Percentiles rank a stretch among this genome's conserved stretches.
These are phyloP conservation scores for Falco punctatus DNA, from an alignment of 2,113 vertebrate genomes.

Conservation along the genomic window DNA sequence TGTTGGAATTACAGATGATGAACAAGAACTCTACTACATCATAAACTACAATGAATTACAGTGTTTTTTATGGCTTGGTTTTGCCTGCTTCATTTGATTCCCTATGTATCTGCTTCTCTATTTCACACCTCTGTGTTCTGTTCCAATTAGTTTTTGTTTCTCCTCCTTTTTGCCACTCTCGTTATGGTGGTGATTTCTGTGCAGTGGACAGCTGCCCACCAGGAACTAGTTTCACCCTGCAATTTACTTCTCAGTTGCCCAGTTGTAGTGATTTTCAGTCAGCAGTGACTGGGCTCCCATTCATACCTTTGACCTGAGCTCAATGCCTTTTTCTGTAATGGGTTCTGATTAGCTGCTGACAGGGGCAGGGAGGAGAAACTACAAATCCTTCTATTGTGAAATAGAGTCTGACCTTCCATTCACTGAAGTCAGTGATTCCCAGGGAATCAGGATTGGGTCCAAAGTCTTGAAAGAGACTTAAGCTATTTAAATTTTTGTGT, in stretches of 20 bases:
- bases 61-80: background rate
- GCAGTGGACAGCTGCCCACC: background rate
- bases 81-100: background rate
- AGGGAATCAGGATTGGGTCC: background rate
- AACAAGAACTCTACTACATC: background rate
- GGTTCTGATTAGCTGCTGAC: background rate
- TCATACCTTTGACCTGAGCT: background rate
- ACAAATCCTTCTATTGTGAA: conserved; percentile 43
- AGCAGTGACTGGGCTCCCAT: background rate
- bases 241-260: background rate
- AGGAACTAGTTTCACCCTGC: background rate
- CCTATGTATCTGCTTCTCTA: background rate
- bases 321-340: background rate
- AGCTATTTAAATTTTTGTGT: conserved; percentile 35
- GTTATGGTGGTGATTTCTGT: background rate
- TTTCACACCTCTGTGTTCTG: background rate
- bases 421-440: background rate
- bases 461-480: conserved; percentile 51
- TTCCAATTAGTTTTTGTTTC: background rate
- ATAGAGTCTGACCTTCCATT: background rate
- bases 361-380: background rate
- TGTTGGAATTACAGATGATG: background rate
- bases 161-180: background rate
- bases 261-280: background rate
- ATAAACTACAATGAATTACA: background rate